Percentiles rank a stretch among this genome's conserved stretches.
phyloP scores from a whole-genome alignment of 2,888 invertebrate genomes.

The Ecdyonurus torrentis region DNA sequence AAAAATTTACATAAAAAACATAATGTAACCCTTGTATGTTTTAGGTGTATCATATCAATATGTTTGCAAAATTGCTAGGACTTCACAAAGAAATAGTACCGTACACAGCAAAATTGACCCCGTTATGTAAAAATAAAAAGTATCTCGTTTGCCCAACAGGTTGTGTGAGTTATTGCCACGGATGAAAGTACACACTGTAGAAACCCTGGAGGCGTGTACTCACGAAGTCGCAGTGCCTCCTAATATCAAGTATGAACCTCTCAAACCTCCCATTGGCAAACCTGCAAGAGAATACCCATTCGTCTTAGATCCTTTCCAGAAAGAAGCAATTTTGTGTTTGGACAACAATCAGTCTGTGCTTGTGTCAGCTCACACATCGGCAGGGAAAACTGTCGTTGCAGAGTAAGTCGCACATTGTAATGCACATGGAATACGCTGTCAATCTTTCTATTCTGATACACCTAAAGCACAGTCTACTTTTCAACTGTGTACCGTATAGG shows the following conservation, averaged over 20 bases:
- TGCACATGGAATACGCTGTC: too few species aligned
- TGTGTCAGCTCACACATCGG: conserved; percentile 98
- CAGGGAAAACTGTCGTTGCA: conserved; percentile 95
- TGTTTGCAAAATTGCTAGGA: not conserved
- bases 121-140: conserved; percentile 8
- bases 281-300: conserved; percentile 91
- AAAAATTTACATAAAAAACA: too few species aligned
- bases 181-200: conserved; percentile 74
- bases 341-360: conserved; percentile 97
- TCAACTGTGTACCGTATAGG: too few species aligned
- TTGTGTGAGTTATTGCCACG: conserved; percentile 59
- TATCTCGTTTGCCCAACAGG: conserved; percentile 28
- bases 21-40: too few species aligned
- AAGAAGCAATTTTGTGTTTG: conserved; percentile 88
- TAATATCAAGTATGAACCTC: conserved; percentile 56
- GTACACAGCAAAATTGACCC: too few species aligned
- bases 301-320: conserved; percentile 93
- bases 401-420: too few species aligned
- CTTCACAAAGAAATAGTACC: too few species aligned
- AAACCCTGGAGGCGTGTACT: conserved; percentile 81
- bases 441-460: too few species aligned
- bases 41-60: not conserved
- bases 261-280: conserved; percentile 37
- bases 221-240: conserved; percentile 95
- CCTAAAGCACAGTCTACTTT: too few species aligned